Percentiles rank a stretch among this genome's conserved stretches.
Conservation (phyloP, 2,888 invertebrate species). For the Byasa hedistus region DNA sequence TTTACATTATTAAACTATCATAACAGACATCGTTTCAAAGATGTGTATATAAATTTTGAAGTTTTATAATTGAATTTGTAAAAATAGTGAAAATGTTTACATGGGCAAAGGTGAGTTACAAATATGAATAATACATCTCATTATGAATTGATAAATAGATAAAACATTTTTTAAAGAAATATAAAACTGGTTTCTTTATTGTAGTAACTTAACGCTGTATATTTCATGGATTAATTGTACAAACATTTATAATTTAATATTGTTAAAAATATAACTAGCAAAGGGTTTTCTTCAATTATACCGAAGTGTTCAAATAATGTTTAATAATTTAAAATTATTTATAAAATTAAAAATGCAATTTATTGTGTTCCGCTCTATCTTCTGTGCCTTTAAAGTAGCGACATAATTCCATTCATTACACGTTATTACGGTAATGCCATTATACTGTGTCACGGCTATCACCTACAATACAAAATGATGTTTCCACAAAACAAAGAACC, state of each 20-base stretch:
- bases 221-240: no score
- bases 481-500: neutral
- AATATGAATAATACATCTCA: neutral
- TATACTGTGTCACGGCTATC: constrained; percentile 18
- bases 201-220: no score
- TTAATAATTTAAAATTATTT: no score
- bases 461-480: constrained; percentile 9
- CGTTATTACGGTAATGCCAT: constrained; percentile 20
- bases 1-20: constrained; percentile 26
- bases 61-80: constrained; percentile 36
- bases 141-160: no score
- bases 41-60: constrained; percentile 34
- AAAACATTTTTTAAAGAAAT: no score
- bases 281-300: no score
- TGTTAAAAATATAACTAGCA: no score
- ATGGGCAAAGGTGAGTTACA: constrained; percentile 50
- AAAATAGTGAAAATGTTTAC: constrained; percentile 52
- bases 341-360: neutral
- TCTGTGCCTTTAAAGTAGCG: constrained; percentile 15
- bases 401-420: constrained; percentile 26
- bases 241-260: no score
- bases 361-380: constrained; percentile 2
- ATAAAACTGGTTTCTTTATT: no score
- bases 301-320: no score
- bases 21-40: constrained; percentile 29